Percentiles rank a stretch among this genome's conserved stretches.
Evolutionary conservation across 2,888 invertebrate species (phyloP).

Genomic region (Idaea dimidiata): DNA sequence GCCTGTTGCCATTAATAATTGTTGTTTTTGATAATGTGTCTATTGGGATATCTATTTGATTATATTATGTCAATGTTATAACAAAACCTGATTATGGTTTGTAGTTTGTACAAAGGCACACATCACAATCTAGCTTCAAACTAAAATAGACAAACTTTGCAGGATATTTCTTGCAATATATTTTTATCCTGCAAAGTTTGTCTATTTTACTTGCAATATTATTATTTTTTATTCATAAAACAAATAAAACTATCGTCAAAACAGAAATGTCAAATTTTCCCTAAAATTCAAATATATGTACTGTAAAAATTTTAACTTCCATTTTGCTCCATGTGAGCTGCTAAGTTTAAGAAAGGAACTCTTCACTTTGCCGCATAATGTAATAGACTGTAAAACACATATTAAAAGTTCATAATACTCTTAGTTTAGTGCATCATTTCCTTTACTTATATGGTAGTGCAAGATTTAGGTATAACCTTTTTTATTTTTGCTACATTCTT

Average conservation of each 20-base stretch:
- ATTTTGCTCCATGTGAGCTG: constrained; percentile 22
- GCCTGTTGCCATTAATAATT: not conserved
- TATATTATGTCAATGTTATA: not conserved
- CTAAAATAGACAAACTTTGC: too few species aligned
- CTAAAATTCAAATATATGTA: constrained; percentile 21
- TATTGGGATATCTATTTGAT: not conserved
- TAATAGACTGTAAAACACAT: constrained; percentile 5
- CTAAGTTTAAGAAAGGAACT: constrained; percentile 30
- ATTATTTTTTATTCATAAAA: constrained; percentile 9
- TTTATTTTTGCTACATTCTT: too few species aligned
- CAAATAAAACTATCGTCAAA: constrained; percentile 18
- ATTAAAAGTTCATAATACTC: constrained; percentile 13
- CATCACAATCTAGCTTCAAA: too few species aligned
- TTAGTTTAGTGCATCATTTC: constrained; percentile 16
- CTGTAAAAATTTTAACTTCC: constrained; percentile 27
- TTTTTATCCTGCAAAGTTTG: too few species aligned
- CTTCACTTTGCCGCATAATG: constrained; percentile 31
- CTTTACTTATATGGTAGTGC: not conserved
- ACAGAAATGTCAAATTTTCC: constrained; percentile 26
- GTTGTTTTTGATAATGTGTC: not conserved
- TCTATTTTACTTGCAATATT: too few species aligned
- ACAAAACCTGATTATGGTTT: not conserved
- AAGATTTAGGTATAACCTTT: too few species aligned
- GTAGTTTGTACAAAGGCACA: not conserved
- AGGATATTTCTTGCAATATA: constrained; percentile 5